Base-by-base conservation (phyloP, 2,113 vertebrate genomes). In the Paradoxurus hermaphroditus region DNA sequence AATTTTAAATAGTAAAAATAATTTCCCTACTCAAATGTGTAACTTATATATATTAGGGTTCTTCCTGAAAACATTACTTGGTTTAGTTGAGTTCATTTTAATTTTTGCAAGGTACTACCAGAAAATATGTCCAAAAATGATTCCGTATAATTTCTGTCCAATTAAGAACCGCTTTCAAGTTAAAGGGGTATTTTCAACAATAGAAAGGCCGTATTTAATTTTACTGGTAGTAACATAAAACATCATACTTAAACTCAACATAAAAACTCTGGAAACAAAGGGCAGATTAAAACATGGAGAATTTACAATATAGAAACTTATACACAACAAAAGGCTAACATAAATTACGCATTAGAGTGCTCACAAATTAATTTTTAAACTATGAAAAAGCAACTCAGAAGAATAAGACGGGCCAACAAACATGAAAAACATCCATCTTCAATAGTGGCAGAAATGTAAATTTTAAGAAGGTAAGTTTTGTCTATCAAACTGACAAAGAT, bases 1-100 rank as follows among this genome's bases (percentile, higher is more conserved):
- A 70, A 91, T 68, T 95, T 96, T 86, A 96, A 91, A 86, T 90
- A 79, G 39, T 79, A 94, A 96, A 91, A 93, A 67, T 59, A 92
- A 86, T 81, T 4, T 92, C 49, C 41, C 81, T 95, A 78, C 12
- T 93, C 15, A 49, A 94, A 97, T 73, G 90, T 51, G 70, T 92
- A 62, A 91, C 15, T 86, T 95, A 46, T 2, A 51, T 9, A 1
- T 72, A 82, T 44, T 68, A 86, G 1, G 90, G 62, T 59, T 86
- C 23, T 75, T 88, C 46, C 65, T 97, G 23, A 51, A 97, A 96
- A 95, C 14, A 84, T 65, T 70, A 72, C 14, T 53, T 83, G 19
- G 94, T 9, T 46, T 46, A 51, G 46, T 51, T 78, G 75, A 49
- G 51, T 82, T 88, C 73, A 7, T 88, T 95, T 92, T 92, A 91